phyloP scores from a whole-genome alignment of 2,797 vertebrate species.

The Perodicticus potto region DNA sequence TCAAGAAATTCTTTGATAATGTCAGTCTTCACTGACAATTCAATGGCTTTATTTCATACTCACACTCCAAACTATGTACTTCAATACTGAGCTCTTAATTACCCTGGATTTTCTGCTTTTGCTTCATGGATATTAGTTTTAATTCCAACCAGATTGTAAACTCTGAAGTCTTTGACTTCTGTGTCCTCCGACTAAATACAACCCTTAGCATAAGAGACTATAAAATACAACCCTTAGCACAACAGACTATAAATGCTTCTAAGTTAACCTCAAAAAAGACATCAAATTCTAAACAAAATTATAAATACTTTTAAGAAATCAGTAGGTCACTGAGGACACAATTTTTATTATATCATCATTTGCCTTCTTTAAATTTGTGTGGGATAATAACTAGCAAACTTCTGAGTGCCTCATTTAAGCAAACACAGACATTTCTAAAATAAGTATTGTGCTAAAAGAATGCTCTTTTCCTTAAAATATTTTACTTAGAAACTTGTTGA shows the following conservation, averaged over 20 bases:
- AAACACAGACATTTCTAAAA: neutral
- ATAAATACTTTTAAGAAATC: conserved; percentile 43
- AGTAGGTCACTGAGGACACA: neutral
- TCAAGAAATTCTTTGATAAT: conserved; percentile 53
- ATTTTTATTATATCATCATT: neutral
- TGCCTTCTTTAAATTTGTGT: conserved; percentile 42
- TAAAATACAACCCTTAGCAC: neutral
- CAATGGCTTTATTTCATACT: conserved; percentile 33
- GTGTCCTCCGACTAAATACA: neutral
- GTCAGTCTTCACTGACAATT: neutral
- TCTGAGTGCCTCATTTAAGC: conserved; percentile 91
- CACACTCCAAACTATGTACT: conserved; percentile 4
- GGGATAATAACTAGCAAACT: conserved; percentile 93
- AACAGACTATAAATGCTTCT: conserved; percentile 42
- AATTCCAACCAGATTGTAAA: conserved; percentile 41
- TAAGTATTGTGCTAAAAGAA: conserved; percentile 2
- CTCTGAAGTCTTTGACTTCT: neutral
- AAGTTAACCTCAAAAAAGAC: conserved; percentile 51
- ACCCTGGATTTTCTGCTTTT: neutral
- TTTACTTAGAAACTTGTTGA: neutral
- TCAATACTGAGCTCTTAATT: conserved; percentile 24
- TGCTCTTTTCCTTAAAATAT: neutral
- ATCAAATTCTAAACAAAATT: conserved; percentile 63
- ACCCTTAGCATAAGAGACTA: neutral
- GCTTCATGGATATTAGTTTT: conserved; percentile 19